Conservation (phyloP, 2,888 invertebrate genomes). For the Volucella bombylans region DNA sequence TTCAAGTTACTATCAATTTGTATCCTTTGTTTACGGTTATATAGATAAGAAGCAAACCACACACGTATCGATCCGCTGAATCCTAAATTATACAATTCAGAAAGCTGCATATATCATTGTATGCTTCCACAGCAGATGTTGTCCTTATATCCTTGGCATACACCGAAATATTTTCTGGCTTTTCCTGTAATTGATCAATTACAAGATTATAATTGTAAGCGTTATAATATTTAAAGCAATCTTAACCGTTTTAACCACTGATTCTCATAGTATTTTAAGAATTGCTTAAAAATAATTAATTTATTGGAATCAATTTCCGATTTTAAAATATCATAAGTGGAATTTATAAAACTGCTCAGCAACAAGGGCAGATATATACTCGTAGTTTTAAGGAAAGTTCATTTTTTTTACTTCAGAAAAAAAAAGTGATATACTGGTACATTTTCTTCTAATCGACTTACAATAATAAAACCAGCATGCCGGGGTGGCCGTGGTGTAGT, state of each 20-base stretch:
- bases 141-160: neutral
- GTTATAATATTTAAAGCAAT: neutral
- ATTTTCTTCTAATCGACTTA: neutral
- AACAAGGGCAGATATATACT: neutral
- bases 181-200: neutral
- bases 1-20: no score
- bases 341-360: no score
- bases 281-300: neutral
- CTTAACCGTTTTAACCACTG: neutral
- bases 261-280: neutral
- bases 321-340: neutral
- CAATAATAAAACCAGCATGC: neutral
- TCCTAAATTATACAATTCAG: no score
- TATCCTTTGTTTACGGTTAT: no score
- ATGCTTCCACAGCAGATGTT: conserved; percentile 18
- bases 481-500: no score
- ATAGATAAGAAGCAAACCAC: no score
- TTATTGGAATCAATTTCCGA: neutral
- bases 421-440: neutral
- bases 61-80: no score
- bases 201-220: neutral
- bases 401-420: no score
- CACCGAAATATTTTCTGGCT: neutral
- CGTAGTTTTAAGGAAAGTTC: no score
- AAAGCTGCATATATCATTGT: no score